Percentiles rank a stretch among this genome's conserved stretches.
Conservation (phyloP, 2,113 vertebrate species). For the Anseranas semipalmata region DNA sequence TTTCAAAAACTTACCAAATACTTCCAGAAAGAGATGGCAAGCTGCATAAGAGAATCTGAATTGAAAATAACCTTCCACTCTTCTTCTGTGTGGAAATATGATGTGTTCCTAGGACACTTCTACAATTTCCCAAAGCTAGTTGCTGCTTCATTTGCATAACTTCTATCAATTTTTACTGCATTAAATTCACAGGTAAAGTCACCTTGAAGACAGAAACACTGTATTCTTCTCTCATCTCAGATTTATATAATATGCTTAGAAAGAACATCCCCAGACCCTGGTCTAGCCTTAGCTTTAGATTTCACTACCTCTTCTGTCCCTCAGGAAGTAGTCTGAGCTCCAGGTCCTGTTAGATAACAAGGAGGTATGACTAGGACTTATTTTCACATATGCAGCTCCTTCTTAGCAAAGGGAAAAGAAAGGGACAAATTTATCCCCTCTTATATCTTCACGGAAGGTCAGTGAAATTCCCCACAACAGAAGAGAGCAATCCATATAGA, state of each 20-base stretch:
- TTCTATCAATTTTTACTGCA: background rate
- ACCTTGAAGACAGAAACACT: background rate
- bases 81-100: background rate
- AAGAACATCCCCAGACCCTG: background rate
- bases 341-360: background rate
- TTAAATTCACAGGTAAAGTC: background rate
- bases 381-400: background rate
- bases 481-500: background rate
- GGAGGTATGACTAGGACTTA: background rate
- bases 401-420: background rate
- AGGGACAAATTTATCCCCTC: background rate
- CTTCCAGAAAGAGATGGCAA: background rate
- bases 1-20: background rate
- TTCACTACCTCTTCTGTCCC: background rate
- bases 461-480: background rate
- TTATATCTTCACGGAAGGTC: background rate
- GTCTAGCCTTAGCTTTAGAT: background rate
- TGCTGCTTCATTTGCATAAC: background rate
- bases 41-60: background rate
- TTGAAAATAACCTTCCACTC: background rate
- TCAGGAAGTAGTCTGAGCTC: background rate
- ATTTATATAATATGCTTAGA: background rate
- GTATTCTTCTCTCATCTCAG: background rate
- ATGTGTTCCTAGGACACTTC: background rate
- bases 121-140: background rate